Base-by-base conservation (phyloP, 2,888 invertebrate species). In the Drosophila lacicola region DNA sequence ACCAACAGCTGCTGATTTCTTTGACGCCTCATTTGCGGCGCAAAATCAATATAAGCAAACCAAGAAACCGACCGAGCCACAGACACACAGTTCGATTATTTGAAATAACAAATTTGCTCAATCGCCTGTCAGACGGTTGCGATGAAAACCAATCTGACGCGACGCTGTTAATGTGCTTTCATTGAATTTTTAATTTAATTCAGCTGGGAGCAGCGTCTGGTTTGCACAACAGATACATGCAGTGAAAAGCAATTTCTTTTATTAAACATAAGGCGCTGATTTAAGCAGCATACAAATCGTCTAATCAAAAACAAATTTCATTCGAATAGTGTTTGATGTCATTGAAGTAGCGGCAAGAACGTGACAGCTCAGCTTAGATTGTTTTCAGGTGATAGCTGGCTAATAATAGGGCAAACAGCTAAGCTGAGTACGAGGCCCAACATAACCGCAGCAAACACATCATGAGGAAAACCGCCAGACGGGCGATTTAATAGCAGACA, bases 181-280 rank as follows among this genome's bases (percentile, higher is more conserved):
- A 79, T 82, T 80, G 82, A 82, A 77, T 80, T 82, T 82, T 82
- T 80, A 82, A 82, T 82, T 82, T 81, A 82, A 82, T 82, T 80
- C 79, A 63, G 77, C 77, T 71, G 65, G 62, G 68, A 74, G 77
- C 66, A 37, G 47, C 64, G 42, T 34, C 39, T 46, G 42, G 34
- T 5, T 37, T 25, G 13, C 36, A 51, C 60, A 61, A 21, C 58
- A 60, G 70, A 54, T 54, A 63, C 39, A 47, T 17, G 45, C 19
- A 51, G 10, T 21, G 64, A 53, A 70, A 73, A 60, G 56, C 82
- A 80, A 82, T 82, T 82, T 80, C 54, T 68, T 80, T 78, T 78
- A 82, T 78, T 75, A 78, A 80, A 80, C 64, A 70, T 61, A 50
- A 50, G 68, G 61, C 70, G 63, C 62, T 74, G 78, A 78, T 73